phyloP scores from a whole-genome alignment of 2,113 vertebrate genomes.

The Thalassarche chlororhynchos region DNA sequence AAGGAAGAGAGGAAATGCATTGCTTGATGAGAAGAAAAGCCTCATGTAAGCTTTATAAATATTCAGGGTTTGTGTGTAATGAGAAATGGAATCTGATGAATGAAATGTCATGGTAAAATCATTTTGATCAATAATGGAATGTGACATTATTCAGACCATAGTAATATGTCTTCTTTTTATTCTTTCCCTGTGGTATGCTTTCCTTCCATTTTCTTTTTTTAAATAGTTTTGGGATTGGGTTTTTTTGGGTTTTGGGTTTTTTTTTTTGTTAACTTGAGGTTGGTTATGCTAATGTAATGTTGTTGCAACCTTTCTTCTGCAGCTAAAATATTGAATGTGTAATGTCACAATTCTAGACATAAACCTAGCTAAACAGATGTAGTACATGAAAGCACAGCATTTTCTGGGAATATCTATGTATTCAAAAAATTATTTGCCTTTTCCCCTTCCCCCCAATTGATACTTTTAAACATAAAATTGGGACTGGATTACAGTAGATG shows the following conservation, averaged over 20 bases:
- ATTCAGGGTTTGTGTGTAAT: slow-evolving; percentile 38
- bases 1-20: not conserved
- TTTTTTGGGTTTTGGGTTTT: not conserved
- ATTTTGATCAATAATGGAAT: slow-evolving; percentile 70
- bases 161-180: slow-evolving; percentile 20
- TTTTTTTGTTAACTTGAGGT: not conserved
- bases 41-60: slow-evolving; percentile 48
- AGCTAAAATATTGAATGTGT: not conserved
- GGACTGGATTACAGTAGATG: not conserved
- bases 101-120: slow-evolving; percentile 60
- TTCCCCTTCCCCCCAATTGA: accelerated
- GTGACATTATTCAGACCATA: slow-evolving; percentile 39
- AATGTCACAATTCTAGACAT: not conserved
- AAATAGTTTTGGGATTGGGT: not conserved
- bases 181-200: not conserved
- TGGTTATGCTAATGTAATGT: slow-evolving; percentile 3
- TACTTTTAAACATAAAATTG: not conserved
- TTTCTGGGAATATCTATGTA: not conserved
- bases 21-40: slow-evolving; percentile 47
- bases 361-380: not conserved
- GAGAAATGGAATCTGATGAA: slow-evolving; percentile 63
- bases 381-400: not conserved
- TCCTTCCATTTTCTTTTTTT: not conserved
- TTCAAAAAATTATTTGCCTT: not conserved
- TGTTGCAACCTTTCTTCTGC: not conserved